phyloP scores from a whole-genome alignment of 2,113 vertebrate genomes.

The Caranx melampygus region DNA sequence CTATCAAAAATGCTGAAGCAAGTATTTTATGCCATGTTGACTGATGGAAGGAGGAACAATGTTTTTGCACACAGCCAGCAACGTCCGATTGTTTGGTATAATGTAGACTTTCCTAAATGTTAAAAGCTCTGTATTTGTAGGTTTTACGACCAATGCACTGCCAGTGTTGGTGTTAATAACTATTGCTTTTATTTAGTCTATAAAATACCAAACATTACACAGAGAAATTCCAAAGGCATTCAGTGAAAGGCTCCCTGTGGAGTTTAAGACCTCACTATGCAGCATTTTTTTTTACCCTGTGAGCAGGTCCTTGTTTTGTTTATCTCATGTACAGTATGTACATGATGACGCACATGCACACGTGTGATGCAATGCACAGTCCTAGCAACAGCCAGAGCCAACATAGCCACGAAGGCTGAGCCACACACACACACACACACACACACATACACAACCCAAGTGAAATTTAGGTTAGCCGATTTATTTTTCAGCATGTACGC shows the following conservation, averaged over 20 bases:
- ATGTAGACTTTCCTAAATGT: neutral
- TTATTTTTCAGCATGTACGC: conserved; percentile 9
- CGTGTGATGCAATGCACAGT: neutral
- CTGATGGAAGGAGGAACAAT: neutral
- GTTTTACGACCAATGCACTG: too few relatives aligned
- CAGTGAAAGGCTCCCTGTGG: too few relatives aligned
- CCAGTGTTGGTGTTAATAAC: too few relatives aligned
- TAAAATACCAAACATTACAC: too few relatives aligned
- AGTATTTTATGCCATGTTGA: neutral
- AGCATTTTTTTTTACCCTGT: too few relatives aligned
- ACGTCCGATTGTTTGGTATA: neutral
- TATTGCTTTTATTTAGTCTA: too few relatives aligned
- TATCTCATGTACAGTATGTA: too few relatives aligned
- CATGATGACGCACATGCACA: neutral
- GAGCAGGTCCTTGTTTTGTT: too few relatives aligned
- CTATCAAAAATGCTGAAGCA: neutral
- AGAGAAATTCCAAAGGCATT: too few relatives aligned
- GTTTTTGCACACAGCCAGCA: neutral
- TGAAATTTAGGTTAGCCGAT: neutral
- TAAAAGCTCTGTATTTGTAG: neutral
- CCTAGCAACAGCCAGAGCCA: neutral
- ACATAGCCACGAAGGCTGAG: neutral
- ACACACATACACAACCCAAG: neutral
- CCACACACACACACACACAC: neutral
- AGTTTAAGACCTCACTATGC: too few relatives aligned